A percentile compares a stretch with the other conserved stretches of the same genome.
Evolutionary conservation across 2,113 vertebrate genomes (phyloP).

Genomic region (Papio anubis): DNA sequence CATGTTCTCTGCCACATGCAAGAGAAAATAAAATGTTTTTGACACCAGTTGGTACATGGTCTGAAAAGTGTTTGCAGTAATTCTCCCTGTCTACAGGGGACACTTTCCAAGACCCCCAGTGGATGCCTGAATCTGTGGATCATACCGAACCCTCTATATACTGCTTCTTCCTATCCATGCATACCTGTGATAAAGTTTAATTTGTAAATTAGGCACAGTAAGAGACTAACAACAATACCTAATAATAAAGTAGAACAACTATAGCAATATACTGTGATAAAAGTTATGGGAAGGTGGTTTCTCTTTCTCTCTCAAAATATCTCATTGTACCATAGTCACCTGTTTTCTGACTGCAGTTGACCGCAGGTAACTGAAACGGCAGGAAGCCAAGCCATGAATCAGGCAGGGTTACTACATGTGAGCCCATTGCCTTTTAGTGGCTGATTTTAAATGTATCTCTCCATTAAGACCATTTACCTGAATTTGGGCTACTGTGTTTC

Average conservation of each 20-base stretch:
- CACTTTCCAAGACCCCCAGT: background rate
- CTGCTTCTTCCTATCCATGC: background rate
- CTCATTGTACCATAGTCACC: background rate
- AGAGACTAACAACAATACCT: background rate
- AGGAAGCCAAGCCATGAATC: background rate
- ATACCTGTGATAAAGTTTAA: background rate
- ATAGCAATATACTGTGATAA: background rate
- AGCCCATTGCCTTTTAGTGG: background rate
- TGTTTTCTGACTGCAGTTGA: background rate
- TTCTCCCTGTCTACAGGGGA: background rate
- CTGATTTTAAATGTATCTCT: background rate
- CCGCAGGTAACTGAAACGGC: background rate
- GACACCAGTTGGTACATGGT: background rate
- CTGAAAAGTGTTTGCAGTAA: background rate
- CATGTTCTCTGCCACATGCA: background rate
- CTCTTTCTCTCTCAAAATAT: background rate
- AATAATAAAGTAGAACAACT: background rate
- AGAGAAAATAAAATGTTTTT: background rate
- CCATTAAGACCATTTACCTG: background rate
- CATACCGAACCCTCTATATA: background rate
- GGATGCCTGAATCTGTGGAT: background rate
- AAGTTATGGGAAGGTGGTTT: background rate
- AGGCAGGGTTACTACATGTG: background rate
- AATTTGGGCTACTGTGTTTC: background rate
- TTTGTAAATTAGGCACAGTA: background rate